Base-by-base conservation (phyloP, 2,888 invertebrate species). In the Caenorhabditis uteleia region DNA sequence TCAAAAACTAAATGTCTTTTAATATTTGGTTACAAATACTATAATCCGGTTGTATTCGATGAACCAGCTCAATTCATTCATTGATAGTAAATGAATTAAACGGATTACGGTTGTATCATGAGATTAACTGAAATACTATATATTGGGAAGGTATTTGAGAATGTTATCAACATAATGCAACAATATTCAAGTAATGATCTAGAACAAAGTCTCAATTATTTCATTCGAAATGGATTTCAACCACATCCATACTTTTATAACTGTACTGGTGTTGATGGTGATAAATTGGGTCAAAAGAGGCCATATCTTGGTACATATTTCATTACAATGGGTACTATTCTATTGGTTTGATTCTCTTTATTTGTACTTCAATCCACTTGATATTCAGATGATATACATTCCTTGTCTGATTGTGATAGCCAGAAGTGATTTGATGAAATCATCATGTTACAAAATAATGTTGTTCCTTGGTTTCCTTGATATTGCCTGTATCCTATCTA, bases 371-470 rank as follows among this genome's bases (percentile, higher is more conserved):
- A 29, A 8, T 21, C 16, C 20, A 34, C 6, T 39, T 36, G 14
- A 6, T 23, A 16, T n/a, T 16, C 48, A 60, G 60, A 0, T 23
- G 14, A 49, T 64, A 21, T 64, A 64, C 47, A 25, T 64, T 16
- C 58, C 58, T 0, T 64, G 64, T 38, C 38, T 58, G 8, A 29
- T 45, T 4, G 53, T 58, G 4, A 64, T 58, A 18, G 33, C 25
- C 5, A 48, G 29, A 40, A 58, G 57, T 21, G 64, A 64, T 7
- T 20, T 58, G 21, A 57, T 64, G 54, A 64, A 54, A 40, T 54
- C 54, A 10, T 58, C 64, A 1, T 64, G 64, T 31, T 58, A 58
- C 49, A 64, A 64, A 40, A 64, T 64, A 23, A 64, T 64, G 64
- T 34, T 64, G 6, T 50, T n/a, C 14, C 54, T 64, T 10, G 57